Conservation (phyloP, 1,140 invertebrate species). For the Cydia splendana region DNA sequence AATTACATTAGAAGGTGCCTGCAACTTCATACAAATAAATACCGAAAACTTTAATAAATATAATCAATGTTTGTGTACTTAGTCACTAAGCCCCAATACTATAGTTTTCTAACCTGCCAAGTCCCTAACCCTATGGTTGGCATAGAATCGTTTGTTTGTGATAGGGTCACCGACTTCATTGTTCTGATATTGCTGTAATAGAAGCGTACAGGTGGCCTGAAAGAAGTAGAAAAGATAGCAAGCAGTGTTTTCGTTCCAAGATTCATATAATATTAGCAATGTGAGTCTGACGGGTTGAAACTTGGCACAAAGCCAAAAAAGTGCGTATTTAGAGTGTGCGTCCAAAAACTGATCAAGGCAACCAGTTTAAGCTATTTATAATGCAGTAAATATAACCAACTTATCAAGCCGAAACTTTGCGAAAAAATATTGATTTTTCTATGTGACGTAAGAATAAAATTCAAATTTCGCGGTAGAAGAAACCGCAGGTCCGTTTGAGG, state of each 20-base stretch:
- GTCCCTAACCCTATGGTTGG: constrained; percentile 89
- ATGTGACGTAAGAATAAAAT: constrained; percentile 47
- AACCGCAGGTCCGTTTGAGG: constrained; percentile 30
- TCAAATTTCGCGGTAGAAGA: constrained; percentile 58
- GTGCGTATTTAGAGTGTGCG: constrained; percentile 17
- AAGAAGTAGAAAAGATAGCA: constrained; percentile 30
- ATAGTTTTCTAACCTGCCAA: constrained; percentile 83
- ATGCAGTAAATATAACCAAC: neutral
- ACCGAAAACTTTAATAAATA: constrained; percentile 31
- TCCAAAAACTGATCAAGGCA: constrained; percentile 20
- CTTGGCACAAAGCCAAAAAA: constrained; percentile 60
- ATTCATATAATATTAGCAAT: constrained; percentile 49
- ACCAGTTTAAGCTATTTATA: neutral
- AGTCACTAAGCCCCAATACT: constrained; percentile 35
- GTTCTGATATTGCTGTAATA: constrained; percentile 50
- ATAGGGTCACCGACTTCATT: constrained; percentile 66
- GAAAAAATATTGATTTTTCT: constrained; percentile 61
- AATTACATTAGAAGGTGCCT: constrained; percentile 86
- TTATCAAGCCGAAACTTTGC: neutral
- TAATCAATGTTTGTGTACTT: constrained; percentile 30
- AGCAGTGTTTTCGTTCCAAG: constrained; percentile 43
- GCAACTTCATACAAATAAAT: constrained; percentile 45
- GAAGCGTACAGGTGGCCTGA: constrained; percentile 35
- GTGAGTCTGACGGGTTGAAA: constrained; percentile 52
- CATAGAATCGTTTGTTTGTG: constrained; percentile 82